Percentiles rank a stretch among this genome's conserved stretches.
phyloP scores from a whole-genome alignment of 2,888 invertebrate genomes.

The Dorcus hopei region DNA sequence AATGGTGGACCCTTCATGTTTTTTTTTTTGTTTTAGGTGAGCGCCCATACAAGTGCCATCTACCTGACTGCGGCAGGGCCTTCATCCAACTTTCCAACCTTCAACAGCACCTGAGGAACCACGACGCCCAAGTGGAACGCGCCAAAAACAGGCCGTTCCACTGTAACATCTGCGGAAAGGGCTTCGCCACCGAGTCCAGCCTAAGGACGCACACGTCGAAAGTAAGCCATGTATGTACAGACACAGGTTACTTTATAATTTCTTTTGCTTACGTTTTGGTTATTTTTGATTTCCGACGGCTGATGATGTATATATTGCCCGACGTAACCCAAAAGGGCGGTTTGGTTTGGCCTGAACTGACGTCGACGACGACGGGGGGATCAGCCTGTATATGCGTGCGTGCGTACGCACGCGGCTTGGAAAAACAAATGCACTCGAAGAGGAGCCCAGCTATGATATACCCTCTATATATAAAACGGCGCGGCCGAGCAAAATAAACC shows the following conservation, averaged over 20 bases:
- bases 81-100: slow-evolving; percentile 96
- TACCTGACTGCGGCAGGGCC: slow-evolving; percentile 92
- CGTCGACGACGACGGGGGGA: no score
- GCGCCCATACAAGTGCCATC: slow-evolving; percentile 94
- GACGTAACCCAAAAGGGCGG: no score
- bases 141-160: slow-evolving; percentile 94
- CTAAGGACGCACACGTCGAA: slow-evolving; percentile 94
- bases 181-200: slow-evolving; percentile 94
- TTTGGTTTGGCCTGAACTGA: no score
- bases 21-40: slow-evolving; percentile 69
- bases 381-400: no score
- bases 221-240: slow-evolving; percentile 75
- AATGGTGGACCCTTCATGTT: no score
- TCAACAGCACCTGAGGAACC: slow-evolving; percentile 92
- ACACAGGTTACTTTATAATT: slow-evolving; percentile 38
- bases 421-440: no score
- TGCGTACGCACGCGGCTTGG: no score
- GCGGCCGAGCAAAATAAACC: no score
- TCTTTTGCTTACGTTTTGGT: slow-evolving; percentile 14
- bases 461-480: no score
- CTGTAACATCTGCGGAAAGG: slow-evolving; percentile 94
- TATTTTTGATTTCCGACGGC: not conserved
- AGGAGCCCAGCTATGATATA: no score
- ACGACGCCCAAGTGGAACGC: slow-evolving; percentile 92
- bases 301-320: not conserved